Base-by-base conservation (phyloP, 2,113 vertebrate genomes). In the Mormoops blainvillei region DNA sequence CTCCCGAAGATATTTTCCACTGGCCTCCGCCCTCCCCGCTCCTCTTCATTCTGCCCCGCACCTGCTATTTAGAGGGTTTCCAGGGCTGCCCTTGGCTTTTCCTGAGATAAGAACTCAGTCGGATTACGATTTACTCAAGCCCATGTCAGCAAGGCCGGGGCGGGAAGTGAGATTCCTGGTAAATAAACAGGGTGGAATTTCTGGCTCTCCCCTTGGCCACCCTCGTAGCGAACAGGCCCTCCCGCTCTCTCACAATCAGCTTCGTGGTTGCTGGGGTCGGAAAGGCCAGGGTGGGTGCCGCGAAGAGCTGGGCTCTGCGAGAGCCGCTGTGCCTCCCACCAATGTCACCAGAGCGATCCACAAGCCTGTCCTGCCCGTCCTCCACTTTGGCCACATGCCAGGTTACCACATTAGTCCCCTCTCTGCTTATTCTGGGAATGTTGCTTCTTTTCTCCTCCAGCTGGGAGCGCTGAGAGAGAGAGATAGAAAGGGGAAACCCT, bases 1-100 rank as follows among this genome's bases (percentile, higher is more conserved):
- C 70, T 82, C 83, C 50, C 14, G 19, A 18, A 94, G 84, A 52
- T 43, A 85, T 92, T 97, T 97, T 90, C 96, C 96, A 82, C 77
- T 31, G 87, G 76, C 58, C 92, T 74, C 41, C 0, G 2, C 88
- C 93, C 87, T 87, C 77, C 65, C 73, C 20, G 28, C 24, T 74
- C 63, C 92, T 76, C 89, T 61, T 58, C 80, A 54, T 71, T 77
- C 52, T 43, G 38, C 13, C 11, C 58, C 19, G 28, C 94, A 96
- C 92, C 81, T 96, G 93, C 61, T 89, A 9, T 22, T 95, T 36
- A 58, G 28, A 91, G 36, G 50, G 20, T 31, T 96, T 86, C 45
- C 14, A 38, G 52, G 48, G 24, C 41, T 50, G 43, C 94, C 70
- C 93, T 83, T 68, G 90, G 90, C 71, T 85, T 48, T 89, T 90